Evolutionary conservation across 2,888 invertebrate species (phyloP), one percentile per base, ranked within the genome.

Genomic region (Agrochola macilenta): DNA sequence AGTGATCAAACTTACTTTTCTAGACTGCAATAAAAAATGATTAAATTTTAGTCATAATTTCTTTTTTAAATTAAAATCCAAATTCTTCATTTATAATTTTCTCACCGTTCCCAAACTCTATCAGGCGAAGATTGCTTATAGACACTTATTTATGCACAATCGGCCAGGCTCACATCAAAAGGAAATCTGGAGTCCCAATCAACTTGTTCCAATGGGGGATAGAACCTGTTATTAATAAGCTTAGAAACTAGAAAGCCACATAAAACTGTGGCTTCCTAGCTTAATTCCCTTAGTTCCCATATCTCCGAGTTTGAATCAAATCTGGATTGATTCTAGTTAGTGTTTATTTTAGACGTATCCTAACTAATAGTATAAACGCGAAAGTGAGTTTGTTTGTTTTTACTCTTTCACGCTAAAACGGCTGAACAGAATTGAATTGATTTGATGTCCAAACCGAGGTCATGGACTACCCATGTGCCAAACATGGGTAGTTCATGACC

Each of bases 61-160:
- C n/a, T n/a, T n/a, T n/a, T n/a, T n/a, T n/a, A n/a, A n/a, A n/a
- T 54, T 46, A 49, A 30, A 30, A 30, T 30, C 9, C 0, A 17
- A 49, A 43, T 17, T 30, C 43, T 43, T 5, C 0, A n/a, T 72
- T 23, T 17, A 30, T 30, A 30, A 46, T 66, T 66, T 52, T 63
- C 43, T 63, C 17, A 1, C 11, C 39, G 5, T 60, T 77, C 35
- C 4, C 26, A 43, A 63, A 11, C 2, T 12, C 14, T 64, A 8
- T n/a, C 30, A 35, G 30, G 14, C 5, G 14, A 74, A 26, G 30
- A 57, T 52, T 49, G 49, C 52, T 60, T 39, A 39, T n/a, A 66
- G 39, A 57, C 23, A 63, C 26, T 76, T 76, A 63, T 39, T 39
- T 14, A 76, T 82, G 61, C 83, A 43, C 30, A 68, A 82, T 76